Conservation (phyloP, 2,797 vertebrate genomes). For the Saxicola maurus region DNA sequence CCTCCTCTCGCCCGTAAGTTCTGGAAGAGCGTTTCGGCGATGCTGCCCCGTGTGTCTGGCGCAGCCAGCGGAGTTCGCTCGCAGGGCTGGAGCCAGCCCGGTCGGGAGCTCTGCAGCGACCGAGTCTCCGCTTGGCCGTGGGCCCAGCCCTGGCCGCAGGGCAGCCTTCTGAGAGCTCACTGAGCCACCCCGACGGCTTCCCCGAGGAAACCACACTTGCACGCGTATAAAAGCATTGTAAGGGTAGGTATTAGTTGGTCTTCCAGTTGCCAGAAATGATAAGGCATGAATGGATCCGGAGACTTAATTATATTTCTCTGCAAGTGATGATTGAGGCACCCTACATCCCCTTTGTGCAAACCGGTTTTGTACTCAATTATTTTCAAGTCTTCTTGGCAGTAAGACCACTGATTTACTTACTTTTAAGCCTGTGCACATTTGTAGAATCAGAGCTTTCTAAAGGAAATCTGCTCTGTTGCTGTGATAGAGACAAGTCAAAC, state of each 20-base stretch:
- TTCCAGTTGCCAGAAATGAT: not conserved
- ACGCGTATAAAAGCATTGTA: too few species aligned
- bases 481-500: not conserved
- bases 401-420: not conserved
- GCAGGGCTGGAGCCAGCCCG: rapidly evolving
- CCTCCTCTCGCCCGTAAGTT: not conserved
- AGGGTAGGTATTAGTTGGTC: not conserved
- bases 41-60: not conserved
- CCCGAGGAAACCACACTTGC: not conserved
- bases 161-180: not conserved
- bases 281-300: not conserved
- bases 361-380: not conserved
- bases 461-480: not conserved
- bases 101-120: rapidly evolving
- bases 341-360: not conserved
- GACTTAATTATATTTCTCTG: not conserved
- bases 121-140: rapidly evolving
- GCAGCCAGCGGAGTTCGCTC: not conserved
- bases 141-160: not conserved
- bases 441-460: not conserved
- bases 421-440: not conserved
- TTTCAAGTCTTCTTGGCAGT: not conserved
- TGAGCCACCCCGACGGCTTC: not conserved
- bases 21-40: not conserved
- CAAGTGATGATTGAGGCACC: not conserved